Evolutionary conservation across 2,888 invertebrate species (phyloP).

Genomic region (Eristalis intricaria): DNA sequence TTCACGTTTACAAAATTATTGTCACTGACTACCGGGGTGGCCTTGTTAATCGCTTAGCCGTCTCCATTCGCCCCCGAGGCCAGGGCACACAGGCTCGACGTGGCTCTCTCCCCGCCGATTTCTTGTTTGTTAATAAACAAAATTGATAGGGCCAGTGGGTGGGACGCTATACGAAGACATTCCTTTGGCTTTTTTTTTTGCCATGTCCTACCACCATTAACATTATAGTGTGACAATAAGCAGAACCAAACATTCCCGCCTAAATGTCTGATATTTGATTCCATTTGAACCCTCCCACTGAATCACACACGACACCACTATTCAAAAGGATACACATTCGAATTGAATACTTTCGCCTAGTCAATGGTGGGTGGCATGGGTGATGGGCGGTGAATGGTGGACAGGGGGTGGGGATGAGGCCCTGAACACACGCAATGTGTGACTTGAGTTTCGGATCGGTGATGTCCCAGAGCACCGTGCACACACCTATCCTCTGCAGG

Average conservation of each 20-base stretch:
- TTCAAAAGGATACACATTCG: conserved; percentile 41
- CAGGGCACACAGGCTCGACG: conserved; percentile 4
- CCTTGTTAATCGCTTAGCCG: conserved; percentile 37
- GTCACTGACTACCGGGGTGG: background rate
- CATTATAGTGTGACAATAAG: conserved; percentile 68
- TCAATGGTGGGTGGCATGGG: conserved; percentile 24
- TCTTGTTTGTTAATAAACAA: conserved; percentile 58
- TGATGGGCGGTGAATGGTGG: too few species aligned
- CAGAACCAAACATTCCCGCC: conserved; percentile 63
- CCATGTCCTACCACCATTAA: conserved; percentile 53
- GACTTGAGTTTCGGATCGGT: conserved; percentile 21
- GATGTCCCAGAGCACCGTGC: conserved; percentile 20
- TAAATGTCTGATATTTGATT: conserved; percentile 66
- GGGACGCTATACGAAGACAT: background rate
- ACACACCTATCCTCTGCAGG: conserved; percentile 41
- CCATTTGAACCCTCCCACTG: background rate
- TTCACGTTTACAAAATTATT: conserved; percentile 4
- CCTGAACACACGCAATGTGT: conserved; percentile 51
- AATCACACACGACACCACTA: conserved; percentile 31
- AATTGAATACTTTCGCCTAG: conserved; percentile 53
- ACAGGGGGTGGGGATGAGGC: background rate
- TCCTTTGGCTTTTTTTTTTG: conserved; percentile 22
- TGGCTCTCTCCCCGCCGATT: conserved; percentile 3
- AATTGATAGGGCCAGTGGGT: conserved; percentile 26
- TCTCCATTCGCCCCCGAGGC: conserved; percentile 8